These are phyloP conservation scores for Polypterus senegalus DNA, from an alignment of 2,113 vertebrate genomes.

Conservation along the genomic window DNA sequence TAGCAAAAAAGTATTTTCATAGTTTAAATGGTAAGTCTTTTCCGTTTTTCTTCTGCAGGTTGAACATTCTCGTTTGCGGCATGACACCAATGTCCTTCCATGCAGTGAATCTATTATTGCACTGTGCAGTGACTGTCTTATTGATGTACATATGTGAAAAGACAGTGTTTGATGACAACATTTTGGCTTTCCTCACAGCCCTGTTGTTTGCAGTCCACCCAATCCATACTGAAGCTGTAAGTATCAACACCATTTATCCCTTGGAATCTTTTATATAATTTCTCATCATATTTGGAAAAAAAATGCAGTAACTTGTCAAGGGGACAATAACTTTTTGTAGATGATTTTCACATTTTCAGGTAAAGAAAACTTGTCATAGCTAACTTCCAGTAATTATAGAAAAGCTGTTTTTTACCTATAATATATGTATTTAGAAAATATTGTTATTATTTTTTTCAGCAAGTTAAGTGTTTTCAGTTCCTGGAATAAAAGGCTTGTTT, in stretches of 20 bases:
- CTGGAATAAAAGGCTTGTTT: too few species aligned
- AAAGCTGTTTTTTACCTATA: too few species aligned
- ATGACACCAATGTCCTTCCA: constrained; percentile 87
- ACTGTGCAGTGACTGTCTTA: constrained; percentile 70
- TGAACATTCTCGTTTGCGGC: constrained; percentile 77
- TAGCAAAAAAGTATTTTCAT: too few species aligned
- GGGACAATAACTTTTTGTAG: too few species aligned
- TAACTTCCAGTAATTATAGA: too few species aligned
- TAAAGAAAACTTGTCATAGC: too few species aligned
- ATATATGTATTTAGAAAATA: too few species aligned
- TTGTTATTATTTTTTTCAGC: too few species aligned
- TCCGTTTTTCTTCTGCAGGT: constrained; percentile 38
- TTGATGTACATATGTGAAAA: constrained; percentile 74
- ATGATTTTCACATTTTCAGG: too few species aligned
- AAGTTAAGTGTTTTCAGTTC: too few species aligned
- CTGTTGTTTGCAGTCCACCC: constrained; percentile 88
- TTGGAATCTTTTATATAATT: background rate
- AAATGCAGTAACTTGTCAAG: background rate
- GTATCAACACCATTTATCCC: constrained; percentile 28
- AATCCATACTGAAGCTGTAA: constrained; percentile 90
- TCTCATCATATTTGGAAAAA: background rate
- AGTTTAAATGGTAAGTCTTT: background rate
- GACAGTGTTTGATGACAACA: constrained; percentile 61
- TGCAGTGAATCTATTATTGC: constrained; percentile 70
- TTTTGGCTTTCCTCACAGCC: constrained; percentile 65